Base-by-base conservation (phyloP, 2,888 invertebrate genomes). In the Pomacea canaliculata region DNA sequence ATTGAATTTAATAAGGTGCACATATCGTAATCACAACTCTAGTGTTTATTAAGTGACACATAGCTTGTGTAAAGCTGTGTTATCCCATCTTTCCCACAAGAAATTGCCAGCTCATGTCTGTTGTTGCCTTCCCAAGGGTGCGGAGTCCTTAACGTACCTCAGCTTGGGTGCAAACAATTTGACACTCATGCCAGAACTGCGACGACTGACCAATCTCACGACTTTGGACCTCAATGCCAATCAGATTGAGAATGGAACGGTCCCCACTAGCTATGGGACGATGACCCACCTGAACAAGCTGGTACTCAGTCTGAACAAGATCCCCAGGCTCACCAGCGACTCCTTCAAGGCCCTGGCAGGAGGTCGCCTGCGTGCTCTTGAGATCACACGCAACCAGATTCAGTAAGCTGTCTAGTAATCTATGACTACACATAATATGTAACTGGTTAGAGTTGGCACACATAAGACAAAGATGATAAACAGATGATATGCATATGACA, bases 181-280 rank as follows among this genome's bases (percentile, higher is more conserved):
- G 48, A 79, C 69, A 7, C 10, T 60, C 0, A 76, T 85, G 46
- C 85, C 86, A 1, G 37, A 76, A 7, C 71, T 86, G 9, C 81
- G 81, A 2, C 51, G 73, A 16, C 80, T 84, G 69, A 75, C 73
- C 13, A 77, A 75, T 10, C 82, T 87, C 16, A 76, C 81, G 71
- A 71, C 67, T 8, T 62, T 87, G 8, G 78, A 83, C 5, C n/a
- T 87, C n/a, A 80, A 84, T 70, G 83, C 80, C 18, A 87, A 87
- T 69, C 48, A 75, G 18, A 82, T 86, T 0, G 66, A 67, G 2
- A 79, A 85, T 73, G 84, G 81, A 1, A 84, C 82, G 7, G 85
- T 87, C 72, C 85, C 87, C 13, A 63, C 49, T 5, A 78, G 81
- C 13, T 84, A 77, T 56, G 48, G 18, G 7, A 68, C 70, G 1